Conservation (phyloP, 2,797 vertebrate species). For the Tenualosa ilisha region DNA sequence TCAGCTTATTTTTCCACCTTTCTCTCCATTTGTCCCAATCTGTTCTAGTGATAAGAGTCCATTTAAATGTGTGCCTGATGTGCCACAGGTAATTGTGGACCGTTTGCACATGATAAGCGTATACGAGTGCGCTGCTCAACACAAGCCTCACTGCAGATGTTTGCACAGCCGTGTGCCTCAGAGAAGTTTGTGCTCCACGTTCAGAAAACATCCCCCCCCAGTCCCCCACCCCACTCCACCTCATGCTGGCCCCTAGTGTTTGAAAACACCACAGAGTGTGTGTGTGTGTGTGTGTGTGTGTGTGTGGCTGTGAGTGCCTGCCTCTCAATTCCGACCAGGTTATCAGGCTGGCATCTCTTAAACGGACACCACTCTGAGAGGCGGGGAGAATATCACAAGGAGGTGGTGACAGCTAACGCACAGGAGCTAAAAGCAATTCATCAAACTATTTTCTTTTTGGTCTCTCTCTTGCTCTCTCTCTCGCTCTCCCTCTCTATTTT, state of each 20-base stretch:
- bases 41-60: not conserved
- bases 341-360: not conserved
- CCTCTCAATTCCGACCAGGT: not conserved
- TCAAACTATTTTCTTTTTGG: conserved; percentile 50
- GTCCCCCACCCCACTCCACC: too few species aligned
- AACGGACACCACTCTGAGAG: conserved; percentile 6
- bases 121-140: not conserved
- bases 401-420: conserved; percentile 63
- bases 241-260: not conserved
- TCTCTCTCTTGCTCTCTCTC: conserved; percentile 9
- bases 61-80: not conserved
- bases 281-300: not conserved
- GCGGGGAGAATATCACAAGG: conserved; percentile 65
- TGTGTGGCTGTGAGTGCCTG: not conserved
- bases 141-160: not conserved
- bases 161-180: not conserved
- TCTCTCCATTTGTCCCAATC: not conserved
- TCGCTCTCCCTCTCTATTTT: conserved; percentile 24
- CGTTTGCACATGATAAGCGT: not conserved
- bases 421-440: conserved; percentile 71
- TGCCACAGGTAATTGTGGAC: not conserved
- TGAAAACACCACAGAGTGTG: not conserved
- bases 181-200: not conserved
- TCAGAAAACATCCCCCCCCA: not conserved
- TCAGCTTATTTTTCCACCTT: conserved; percentile 8